phyloP scores from a whole-genome alignment of 2,888 invertebrate species.

The Peribatodes rhomboidaria region DNA sequence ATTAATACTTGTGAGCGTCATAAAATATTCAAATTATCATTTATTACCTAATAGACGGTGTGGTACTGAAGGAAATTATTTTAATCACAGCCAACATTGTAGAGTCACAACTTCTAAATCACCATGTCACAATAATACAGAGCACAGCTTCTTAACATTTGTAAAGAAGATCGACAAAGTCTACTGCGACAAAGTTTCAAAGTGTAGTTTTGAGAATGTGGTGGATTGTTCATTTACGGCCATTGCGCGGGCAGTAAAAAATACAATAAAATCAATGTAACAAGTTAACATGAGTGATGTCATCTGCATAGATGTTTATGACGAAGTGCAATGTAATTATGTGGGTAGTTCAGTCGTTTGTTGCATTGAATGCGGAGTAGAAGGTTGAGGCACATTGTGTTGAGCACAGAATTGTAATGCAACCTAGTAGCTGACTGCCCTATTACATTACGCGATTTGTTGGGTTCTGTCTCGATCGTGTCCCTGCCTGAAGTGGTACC shows the following conservation, averaged over 20 bases:
- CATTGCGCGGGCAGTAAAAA: constrained; percentile 54
- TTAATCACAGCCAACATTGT: constrained; percentile 61
- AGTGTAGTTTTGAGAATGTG: constrained; percentile 3
- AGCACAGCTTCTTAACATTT: not conserved
- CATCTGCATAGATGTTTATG: constrained; percentile 44
- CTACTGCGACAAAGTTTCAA: constrained; percentile 15
- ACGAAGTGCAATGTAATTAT: constrained; percentile 26
- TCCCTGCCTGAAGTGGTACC: no score
- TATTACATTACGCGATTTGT: not conserved
- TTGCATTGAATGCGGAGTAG: not conserved
- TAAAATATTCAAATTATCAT: constrained; percentile 52
- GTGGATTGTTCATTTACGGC: constrained; percentile 44
- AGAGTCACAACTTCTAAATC: constrained; percentile 5
- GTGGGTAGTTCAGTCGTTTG: constrained; percentile 7
- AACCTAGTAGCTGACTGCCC: not conserved
- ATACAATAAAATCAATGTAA: constrained; percentile 60
- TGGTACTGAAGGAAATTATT: constrained; percentile 56
- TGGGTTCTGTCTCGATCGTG: not conserved
- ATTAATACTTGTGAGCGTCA: constrained; percentile 42
- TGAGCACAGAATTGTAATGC: not conserved
- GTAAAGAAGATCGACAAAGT: not conserved
- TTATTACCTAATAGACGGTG: constrained; percentile 51
- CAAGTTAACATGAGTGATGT: constrained; percentile 51
- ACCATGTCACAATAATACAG: constrained; percentile 17
- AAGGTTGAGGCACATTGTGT: not conserved